phyloP scores from a whole-genome alignment of 2,888 invertebrate species.

The Stegana nigrithorax region DNA sequence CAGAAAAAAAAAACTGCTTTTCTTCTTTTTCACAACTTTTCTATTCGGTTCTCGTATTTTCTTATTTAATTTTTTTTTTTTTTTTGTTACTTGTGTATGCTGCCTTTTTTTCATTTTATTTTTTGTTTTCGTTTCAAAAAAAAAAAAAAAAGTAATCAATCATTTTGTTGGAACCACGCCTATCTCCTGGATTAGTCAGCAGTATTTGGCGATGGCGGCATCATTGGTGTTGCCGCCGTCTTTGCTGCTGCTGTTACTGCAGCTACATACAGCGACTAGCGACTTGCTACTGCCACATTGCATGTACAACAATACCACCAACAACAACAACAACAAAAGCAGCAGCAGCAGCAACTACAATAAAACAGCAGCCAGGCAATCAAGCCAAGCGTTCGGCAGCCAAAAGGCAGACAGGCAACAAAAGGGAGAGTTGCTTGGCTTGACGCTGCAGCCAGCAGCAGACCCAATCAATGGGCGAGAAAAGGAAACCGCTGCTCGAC shows the following conservation, averaged over 20 bases:
- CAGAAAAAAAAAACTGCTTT: too few relatives aligned
- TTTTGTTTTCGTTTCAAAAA: constrained; percentile 38
- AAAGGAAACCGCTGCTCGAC: constrained; percentile 8
- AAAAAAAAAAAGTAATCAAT: constrained; percentile 63
- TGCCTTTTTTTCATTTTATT: constrained; percentile 14
- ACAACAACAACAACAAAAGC: constrained; percentile 5
- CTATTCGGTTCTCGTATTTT: constrained; percentile 28
- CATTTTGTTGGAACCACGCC: constrained; percentile 66
- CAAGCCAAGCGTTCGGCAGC: background rate
- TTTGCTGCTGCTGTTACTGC: background rate
- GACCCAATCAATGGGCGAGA: constrained; percentile 54
- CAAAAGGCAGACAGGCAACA: background rate
- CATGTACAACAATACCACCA: constrained; percentile 9
- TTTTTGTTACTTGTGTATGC: constrained; percentile 29
- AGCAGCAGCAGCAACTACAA: background rate
- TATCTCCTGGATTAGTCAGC: constrained; percentile 67
- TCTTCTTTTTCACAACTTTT: constrained; percentile 8
- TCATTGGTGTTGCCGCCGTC: constrained; percentile 49
- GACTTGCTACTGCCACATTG: constrained; percentile 13
- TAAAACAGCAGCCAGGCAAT: background rate
- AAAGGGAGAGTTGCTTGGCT: constrained; percentile 19
- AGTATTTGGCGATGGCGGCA: constrained; percentile 60
- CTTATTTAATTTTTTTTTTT: constrained; percentile 26
- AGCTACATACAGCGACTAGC: too few relatives aligned
- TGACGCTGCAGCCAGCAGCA: constrained; percentile 32